These are phyloP conservation scores for Netelia virgata DNA, from an alignment of 2,888 invertebrate species.

Conservation along the genomic window DNA sequence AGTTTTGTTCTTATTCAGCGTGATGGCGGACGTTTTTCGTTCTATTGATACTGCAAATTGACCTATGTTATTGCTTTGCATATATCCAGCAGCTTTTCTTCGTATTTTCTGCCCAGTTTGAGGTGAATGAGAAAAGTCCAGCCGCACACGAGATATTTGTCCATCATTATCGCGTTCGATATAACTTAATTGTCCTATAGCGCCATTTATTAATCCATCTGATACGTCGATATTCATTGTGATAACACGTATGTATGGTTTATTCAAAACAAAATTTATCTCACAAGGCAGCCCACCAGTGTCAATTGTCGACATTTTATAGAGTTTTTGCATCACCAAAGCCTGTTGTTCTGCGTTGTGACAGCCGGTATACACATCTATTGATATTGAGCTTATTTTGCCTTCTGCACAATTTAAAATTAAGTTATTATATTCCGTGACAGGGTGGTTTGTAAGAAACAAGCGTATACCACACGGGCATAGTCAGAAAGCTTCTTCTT, in stretches of 20 bases:
- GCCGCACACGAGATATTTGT: conserved; percentile 49
- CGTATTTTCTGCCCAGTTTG: too few species aligned
- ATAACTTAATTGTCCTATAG: conserved; percentile 73
- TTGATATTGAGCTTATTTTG: conserved; percentile 67
- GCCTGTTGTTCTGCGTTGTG: conserved; percentile 57
- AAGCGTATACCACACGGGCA: neutral
- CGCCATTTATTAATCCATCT: conserved; percentile 78
- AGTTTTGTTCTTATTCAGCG: too few species aligned
- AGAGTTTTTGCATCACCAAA: conserved; percentile 63
- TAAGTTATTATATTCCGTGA: neutral
- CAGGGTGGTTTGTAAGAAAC: neutral
- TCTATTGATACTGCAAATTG: too few species aligned
- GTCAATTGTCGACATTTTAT: conserved; percentile 71
- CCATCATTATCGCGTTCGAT: conserved; percentile 66
- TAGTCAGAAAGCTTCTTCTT: conserved; percentile 31
- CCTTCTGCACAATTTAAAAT: conserved; percentile 34
- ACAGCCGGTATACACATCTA: conserved; percentile 68
- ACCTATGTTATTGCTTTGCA: too few species aligned
- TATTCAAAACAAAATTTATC: conserved; percentile 63
- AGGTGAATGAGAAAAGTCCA: conserved; percentile 26
- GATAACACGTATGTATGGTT: conserved; percentile 72
- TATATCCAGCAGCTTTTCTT: too few species aligned
- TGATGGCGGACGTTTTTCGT: too few species aligned
- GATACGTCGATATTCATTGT: conserved; percentile 77
- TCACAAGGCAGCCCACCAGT: conserved; percentile 76